phyloP scores from a whole-genome alignment of 2,113 vertebrate genomes.

The Scomber japonicus region DNA sequence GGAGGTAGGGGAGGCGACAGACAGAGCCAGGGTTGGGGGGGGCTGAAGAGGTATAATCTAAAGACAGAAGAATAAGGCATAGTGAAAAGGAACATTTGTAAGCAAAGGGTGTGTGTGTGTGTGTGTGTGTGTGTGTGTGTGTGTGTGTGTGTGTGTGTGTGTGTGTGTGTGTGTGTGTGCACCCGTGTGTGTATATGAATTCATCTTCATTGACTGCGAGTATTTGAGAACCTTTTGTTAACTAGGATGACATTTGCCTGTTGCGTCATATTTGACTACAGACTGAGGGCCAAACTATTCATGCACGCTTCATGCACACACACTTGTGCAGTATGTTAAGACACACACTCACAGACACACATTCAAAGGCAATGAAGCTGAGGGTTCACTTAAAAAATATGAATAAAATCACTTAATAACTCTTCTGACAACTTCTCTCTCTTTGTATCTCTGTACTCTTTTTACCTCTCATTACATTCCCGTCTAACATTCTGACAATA shows the following conservation, averaged over 20 bases:
- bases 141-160: background rate
- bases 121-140: background rate
- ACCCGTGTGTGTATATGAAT: background rate
- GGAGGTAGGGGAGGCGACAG: background rate
- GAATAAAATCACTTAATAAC: background rate
- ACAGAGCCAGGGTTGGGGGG: too few species aligned
- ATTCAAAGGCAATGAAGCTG: background rate
- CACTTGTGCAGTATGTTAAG: background rate
- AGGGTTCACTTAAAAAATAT: constrained; percentile 16
- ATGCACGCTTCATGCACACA: background rate
- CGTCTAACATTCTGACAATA: background rate
- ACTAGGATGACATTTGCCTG: background rate
- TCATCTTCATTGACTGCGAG: background rate
- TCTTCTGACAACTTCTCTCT: constrained; percentile 13
- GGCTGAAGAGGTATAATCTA: background rate
- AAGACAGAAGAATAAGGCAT: background rate
- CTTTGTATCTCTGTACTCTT: background rate
- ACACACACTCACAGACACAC: background rate
- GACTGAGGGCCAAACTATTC: background rate
- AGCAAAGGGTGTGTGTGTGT: background rate
- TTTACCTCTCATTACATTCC: background rate
- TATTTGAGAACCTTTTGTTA: background rate
- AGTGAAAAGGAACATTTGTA: constrained; percentile 37
- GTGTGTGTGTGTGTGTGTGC: background rate
- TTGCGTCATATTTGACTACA: constrained; percentile 15